Evolutionary conservation across 2,888 invertebrate species (phyloP).

Genomic region (Drosophila yooni): DNA sequence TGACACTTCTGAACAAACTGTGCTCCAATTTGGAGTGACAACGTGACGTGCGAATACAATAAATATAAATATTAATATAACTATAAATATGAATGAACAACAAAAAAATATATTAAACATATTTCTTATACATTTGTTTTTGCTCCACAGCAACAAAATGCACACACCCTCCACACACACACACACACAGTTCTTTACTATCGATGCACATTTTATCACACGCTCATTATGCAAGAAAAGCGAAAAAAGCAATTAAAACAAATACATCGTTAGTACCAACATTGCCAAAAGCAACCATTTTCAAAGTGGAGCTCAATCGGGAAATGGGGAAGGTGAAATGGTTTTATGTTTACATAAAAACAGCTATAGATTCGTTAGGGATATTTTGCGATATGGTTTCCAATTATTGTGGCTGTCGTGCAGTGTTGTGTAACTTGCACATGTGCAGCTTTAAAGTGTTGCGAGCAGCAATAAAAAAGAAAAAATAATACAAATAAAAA

Average conservation of each 20-base stretch:
- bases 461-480: conserved; percentile 17
- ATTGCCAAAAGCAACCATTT: conserved; percentile 53
- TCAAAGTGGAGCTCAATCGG: conserved; percentile 33
- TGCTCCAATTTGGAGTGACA: conserved; percentile 8
- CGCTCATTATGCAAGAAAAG: conserved; percentile 76
- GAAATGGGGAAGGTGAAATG: neutral
- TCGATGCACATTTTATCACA: conserved; percentile 60
- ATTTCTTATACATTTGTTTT: neutral
- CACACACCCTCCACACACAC: neutral
- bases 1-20: neutral
- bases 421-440: conserved; percentile 48
- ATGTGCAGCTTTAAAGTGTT: conserved; percentile 44
- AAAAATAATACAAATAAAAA: conserved; percentile 24
- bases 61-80: neutral
- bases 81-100: neutral
- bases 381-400: conserved; percentile 48
- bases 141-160: neutral
- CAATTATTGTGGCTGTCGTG: conserved; percentile 62
- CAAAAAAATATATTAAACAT: neutral
- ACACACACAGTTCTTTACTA: neutral
- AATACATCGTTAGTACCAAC: conserved; percentile 41
- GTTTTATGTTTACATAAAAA: conserved; percentile 2
- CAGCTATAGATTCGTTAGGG: conserved; percentile 20
- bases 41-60: conserved; percentile 18
- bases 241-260: conserved; percentile 76